Evolutionary conservation across 2,888 invertebrate genomes (phyloP).

Genomic region (Drosophila lutescens): DNA sequence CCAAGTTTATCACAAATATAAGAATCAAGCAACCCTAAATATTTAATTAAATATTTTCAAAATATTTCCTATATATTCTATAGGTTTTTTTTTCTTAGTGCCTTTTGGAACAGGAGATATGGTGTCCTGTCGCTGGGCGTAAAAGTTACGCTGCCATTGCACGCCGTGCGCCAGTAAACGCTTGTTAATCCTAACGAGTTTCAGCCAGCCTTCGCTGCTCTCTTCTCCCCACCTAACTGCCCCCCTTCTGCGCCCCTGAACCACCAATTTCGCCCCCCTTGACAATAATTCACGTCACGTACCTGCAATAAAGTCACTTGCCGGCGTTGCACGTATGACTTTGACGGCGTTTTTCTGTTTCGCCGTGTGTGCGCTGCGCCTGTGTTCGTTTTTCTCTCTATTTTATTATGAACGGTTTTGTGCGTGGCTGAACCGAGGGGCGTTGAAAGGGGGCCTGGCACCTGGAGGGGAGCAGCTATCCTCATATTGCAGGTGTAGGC

Average conservation of each 20-base stretch:
- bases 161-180: constrained; percentile 75
- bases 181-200: constrained; percentile 81
- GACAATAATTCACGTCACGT: constrained; percentile 81
- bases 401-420: constrained; percentile 78
- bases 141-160: constrained; percentile 63
- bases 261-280: constrained; percentile 42
- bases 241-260: background rate
- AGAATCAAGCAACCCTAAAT: too few species aligned
- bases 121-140: constrained; percentile 26
- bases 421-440: constrained; percentile 53
- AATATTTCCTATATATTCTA: too few species aligned
- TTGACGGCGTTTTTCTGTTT: constrained; percentile 65
- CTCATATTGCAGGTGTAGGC: constrained; percentile 57
- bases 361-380: constrained; percentile 2
- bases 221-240: background rate
- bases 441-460: background rate
- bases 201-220: constrained; percentile 39
- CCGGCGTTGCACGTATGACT: constrained; percentile 79
- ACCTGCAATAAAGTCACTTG: constrained; percentile 79
- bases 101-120: constrained; percentile 6
- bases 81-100: constrained; percentile 13
- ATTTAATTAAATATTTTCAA: too few species aligned
- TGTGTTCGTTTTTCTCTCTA: constrained; percentile 45
- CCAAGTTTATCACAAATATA: too few species aligned
- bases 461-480: constrained; percentile 10